Evolutionary conservation across 2,888 invertebrate species (phyloP), one percentile per base, ranked within the genome.

Genomic region (Patella ulyssiponensis): DNA sequence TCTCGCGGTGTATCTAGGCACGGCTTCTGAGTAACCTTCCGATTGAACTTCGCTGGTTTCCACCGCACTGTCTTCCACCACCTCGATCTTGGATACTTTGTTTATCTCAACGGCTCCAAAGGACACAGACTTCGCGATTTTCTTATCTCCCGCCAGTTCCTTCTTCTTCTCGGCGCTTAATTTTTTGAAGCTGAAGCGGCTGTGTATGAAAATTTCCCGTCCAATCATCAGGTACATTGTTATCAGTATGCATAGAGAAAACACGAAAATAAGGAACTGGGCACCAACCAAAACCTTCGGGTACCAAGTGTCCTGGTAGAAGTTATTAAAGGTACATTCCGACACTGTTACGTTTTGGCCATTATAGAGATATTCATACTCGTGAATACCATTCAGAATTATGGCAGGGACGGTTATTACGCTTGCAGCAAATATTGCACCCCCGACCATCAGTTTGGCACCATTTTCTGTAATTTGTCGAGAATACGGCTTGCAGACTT

Each of bases 401-500:
- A 23, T 14, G 77, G 82, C 81, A 75, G 78, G 23, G 79, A 78
- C 1, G 75, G 17, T 23, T 71, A 52, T 17, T 75, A 56, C 0
- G 79, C 74, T 20, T 23, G 64, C 14, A 75, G 15, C 11, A 73
- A 52, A 54, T 74, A 77, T 64, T 53, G 53, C 20, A 1, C 73
- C n/a, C 53, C 54, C 69, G 53, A 77, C 12, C 15, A 70, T 69
- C 44, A 75, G 11, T 51, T 72, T 75, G 44, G 82, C 82, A n/a
- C 73, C 56, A 2, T 64, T 14, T 20, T 75, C 51, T 11, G 79
- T 56, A 73, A 82, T 78, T 69, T 82, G 82, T 23, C 52, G 54
- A 20, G 33, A 69, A 27, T 79, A 64, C 1, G 79, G 82, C 15
- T 44, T 58, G 11, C 81, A 81, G 14, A 81, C 73, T 33, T 79